Percentiles rank a stretch among this genome's conserved stretches.
phyloP scores from a whole-genome alignment of 2,888 invertebrate species.

The Hemistola chrysoprasaria region DNA sequence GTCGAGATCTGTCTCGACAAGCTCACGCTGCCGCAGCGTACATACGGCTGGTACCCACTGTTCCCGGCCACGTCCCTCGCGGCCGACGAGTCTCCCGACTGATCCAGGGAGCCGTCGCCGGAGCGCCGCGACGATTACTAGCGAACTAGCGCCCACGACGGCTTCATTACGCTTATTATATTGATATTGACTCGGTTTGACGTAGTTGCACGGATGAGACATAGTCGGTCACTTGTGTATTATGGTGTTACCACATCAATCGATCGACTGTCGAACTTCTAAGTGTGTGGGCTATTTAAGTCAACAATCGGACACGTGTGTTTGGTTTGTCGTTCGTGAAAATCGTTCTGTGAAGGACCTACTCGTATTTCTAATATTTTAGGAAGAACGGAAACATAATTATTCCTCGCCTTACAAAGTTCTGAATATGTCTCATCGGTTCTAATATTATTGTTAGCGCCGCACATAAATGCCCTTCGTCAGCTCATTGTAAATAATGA shows the following conservation, averaged over 20 bases:
- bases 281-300: too few species aligned
- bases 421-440: too few species aligned
- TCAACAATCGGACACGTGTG: too few species aligned
- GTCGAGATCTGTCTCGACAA: slow-evolving; percentile 93
- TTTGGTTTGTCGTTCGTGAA: too few species aligned
- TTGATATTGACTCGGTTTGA: slow-evolving; percentile 19
- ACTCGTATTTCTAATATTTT: too few species aligned
- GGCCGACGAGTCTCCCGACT: slow-evolving; percentile 81
- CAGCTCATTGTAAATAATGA: neutral
- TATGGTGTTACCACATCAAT: too few species aligned
- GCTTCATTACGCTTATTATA: slow-evolving; percentile 35
- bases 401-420: too few species aligned
- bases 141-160: slow-evolving; percentile 62
- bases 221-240: too few species aligned
- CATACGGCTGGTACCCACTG: slow-evolving; percentile 95
- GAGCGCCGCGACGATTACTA: slow-evolving; percentile 66
- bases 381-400: too few species aligned
- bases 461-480: slow-evolving; percentile 9
- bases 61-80: slow-evolving; percentile 93
- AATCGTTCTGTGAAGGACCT: too few species aligned
- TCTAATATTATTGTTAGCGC: neutral
- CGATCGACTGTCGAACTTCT: too few species aligned
- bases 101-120: slow-evolving; percentile 80
- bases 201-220: slow-evolving; percentile 1
- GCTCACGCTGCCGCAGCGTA: slow-evolving; percentile 89